phyloP scores from a whole-genome alignment of 2,888 invertebrate genomes.

The Rutpela maculata region DNA sequence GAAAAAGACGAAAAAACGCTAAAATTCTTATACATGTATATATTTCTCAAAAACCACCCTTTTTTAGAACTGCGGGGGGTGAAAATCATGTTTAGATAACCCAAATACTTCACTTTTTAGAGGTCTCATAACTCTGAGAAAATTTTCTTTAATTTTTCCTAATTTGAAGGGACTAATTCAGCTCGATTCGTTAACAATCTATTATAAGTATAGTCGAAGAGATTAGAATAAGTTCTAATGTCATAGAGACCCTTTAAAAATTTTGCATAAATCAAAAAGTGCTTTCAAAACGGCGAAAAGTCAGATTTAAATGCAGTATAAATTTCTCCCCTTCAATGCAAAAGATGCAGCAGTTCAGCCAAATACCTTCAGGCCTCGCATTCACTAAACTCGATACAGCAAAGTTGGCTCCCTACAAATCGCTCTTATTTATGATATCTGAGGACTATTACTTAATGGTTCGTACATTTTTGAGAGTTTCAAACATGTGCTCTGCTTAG shows the following conservation, averaged over 20 bases:
- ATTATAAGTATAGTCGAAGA: too few relatives aligned
- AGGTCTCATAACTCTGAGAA: too few relatives aligned
- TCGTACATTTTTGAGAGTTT: conserved; percentile 41
- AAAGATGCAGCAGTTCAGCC: conserved; percentile 23
- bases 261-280: conserved; percentile 53
- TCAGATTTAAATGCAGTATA: conserved; percentile 54
- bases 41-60: too few relatives aligned
- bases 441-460: conserved; percentile 41
- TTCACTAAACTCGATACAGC: conserved; percentile 35
- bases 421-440: conserved; percentile 38
- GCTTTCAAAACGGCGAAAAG: conserved; percentile 50
- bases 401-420: conserved; percentile 28
- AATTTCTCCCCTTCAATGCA: conserved; percentile 48
- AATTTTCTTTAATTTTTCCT: too few relatives aligned
- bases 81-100: too few relatives aligned
- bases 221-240: too few relatives aligned
- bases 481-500: conserved; percentile 39
- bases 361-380: conserved; percentile 24
- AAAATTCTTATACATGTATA: too few relatives aligned
- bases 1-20: too few relatives aligned
- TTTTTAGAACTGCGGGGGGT: too few relatives aligned
- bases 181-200: neutral
- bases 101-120: too few relatives aligned
- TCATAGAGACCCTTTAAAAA: conserved; percentile 7
- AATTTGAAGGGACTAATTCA: too few relatives aligned